These are phyloP conservation scores for Asobara japonica DNA, from an alignment of 1,140 invertebrate species.

Conservation along the genomic window DNA sequence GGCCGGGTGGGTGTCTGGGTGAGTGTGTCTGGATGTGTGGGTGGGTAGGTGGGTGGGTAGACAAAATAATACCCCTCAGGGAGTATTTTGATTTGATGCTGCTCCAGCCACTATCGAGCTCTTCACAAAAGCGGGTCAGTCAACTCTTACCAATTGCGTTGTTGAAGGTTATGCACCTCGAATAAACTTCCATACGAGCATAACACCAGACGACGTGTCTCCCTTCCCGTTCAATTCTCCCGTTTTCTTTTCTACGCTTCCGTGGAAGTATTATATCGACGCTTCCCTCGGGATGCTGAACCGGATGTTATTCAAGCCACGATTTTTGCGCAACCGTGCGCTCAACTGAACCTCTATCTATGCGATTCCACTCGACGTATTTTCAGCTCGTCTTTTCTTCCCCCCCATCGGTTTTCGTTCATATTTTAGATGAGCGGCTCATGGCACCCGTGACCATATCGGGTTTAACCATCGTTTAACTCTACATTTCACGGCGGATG, in stretches of 20 bases:
- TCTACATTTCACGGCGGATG: constrained; percentile 1
- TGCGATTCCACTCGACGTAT: constrained; percentile 1
- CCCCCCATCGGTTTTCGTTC: constrained; percentile 12
- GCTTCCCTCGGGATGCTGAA: constrained; percentile 6
- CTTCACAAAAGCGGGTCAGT: background rate
- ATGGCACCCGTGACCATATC: constrained; percentile 1
- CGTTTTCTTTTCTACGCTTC: background rate
- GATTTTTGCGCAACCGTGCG: background rate
- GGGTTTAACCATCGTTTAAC: constrained; percentile 26
- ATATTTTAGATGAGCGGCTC: background rate
- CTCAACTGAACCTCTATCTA: constrained; percentile 6
- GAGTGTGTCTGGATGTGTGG: too few relatives aligned
- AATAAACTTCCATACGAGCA: background rate
- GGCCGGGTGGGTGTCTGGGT: too few relatives aligned
- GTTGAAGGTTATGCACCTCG: background rate
- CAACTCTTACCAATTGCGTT: background rate
- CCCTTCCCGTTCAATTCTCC: constrained; percentile 28
- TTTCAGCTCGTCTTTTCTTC: background rate
- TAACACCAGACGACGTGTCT: constrained; percentile 15
- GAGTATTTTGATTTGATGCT: too few relatives aligned
- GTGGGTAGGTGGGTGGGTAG: too few relatives aligned
- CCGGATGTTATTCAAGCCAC: constrained; percentile 17
- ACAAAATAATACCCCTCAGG: too few relatives aligned
- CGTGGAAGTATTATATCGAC: background rate
- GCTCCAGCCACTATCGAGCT: too few relatives aligned